phyloP scores from a whole-genome alignment of 2,113 vertebrate species.

The Gulo gulo region DNA sequence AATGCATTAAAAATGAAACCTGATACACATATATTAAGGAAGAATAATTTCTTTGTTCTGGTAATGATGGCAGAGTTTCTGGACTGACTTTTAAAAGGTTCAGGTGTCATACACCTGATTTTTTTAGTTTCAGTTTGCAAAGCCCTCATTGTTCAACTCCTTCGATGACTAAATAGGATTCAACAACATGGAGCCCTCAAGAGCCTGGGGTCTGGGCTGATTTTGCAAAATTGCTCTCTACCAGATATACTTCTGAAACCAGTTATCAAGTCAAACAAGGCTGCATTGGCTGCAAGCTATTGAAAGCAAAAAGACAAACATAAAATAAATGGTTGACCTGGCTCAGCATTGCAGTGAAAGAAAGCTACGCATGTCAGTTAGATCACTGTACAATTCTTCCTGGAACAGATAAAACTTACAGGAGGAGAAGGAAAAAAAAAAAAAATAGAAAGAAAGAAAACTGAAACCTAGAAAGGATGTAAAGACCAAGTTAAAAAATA shows the following conservation, averaged over 20 bases:
- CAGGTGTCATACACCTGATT: neutral
- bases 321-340: conserved; percentile 26
- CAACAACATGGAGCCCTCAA: neutral
- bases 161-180: conserved; percentile 1
- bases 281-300: neutral
- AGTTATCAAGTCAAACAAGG: conserved; percentile 52
- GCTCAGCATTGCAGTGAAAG: conserved; percentile 23
- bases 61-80: neutral
- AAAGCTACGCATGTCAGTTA: conserved; percentile 43
- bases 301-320: conserved; percentile 55
- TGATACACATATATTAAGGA: neutral
- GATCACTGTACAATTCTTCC: neutral
- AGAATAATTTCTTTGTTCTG: neutral
- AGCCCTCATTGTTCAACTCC: neutral
- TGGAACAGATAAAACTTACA: conserved; percentile 35
- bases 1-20: neutral
- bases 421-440: neutral
- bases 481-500: conserved; percentile 43
- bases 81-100: neutral
- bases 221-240: conserved; percentile 55
- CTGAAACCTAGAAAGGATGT: neutral
- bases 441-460: neutral
- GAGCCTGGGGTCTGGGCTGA: neutral
- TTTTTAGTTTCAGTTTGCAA: neutral
- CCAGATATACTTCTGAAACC: conserved; percentile 54